Percentiles rank a stretch among this genome's conserved stretches.
These are phyloP conservation scores for Callionymus lyra DNA, from an alignment of 2,113 vertebrate species.

Conservation along the genomic window DNA sequence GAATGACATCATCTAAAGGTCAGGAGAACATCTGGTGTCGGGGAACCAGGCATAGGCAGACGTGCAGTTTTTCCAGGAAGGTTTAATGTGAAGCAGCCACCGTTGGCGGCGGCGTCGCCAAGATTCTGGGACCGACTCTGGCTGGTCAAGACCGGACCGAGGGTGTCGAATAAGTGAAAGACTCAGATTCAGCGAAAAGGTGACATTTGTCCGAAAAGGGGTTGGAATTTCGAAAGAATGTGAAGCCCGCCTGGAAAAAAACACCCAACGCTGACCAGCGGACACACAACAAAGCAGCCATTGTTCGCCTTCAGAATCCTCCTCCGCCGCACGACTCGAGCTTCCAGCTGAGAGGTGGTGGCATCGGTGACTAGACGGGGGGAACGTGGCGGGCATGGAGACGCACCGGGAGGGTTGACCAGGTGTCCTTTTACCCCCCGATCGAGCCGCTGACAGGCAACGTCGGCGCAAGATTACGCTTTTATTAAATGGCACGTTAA, in stretches of 20 bases:
- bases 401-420: conserved; percentile 47
- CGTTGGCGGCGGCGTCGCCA: conserved; percentile 2
- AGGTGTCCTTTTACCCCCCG: conserved; percentile 65
- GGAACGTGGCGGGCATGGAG: no score
- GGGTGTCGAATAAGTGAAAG: no score
- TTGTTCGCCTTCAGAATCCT: conserved; percentile 29
- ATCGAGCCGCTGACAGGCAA: conserved; percentile 51
- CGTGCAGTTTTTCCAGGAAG: conserved; percentile 10
- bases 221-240: conserved; percentile 25
- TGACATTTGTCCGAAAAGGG: conserved; percentile 3
- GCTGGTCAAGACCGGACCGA: conserved; percentile 7
- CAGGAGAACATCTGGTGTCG: conserved; percentile 29
- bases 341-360: conserved; percentile 1
- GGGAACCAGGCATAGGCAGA: conserved; percentile 3
- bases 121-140: conserved; percentile 18
- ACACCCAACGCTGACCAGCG: conserved; percentile 20
- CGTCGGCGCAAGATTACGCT: conserved; percentile 44
- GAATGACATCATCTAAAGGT: conserved; percentile 17
- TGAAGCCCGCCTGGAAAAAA: conserved; percentile 14
- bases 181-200: conserved; percentile 23
- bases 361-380: no score
- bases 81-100: conserved; percentile 19
- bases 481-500: conserved; percentile 75
- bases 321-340: conserved; percentile 8
- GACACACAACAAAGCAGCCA: conserved; percentile 17